Base-by-base conservation (phyloP, 2,888 invertebrate genomes). In the Drosophila ezoana region DNA sequence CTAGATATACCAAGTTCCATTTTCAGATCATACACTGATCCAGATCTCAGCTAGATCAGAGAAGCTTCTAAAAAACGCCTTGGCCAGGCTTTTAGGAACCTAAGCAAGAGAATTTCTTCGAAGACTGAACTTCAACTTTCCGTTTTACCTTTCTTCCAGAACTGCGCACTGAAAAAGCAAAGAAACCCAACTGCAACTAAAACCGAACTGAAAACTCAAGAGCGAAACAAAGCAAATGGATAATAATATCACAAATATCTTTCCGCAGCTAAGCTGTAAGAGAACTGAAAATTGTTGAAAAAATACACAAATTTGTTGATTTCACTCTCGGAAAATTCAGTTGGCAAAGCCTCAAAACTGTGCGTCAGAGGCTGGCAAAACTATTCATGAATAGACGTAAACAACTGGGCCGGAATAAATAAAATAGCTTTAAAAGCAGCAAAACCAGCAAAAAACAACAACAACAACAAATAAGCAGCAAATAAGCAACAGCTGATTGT, bases 331-430 rank as follows among this genome's bases (percentile, higher is more conserved):
- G 10, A 11, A 59, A 47, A 49, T 59, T 43, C 28, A 28, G 8
- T 79, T 79, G 79, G 79, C 79, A 80, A 40, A 3, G 41, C 38
- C 48, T 72, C 79, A 79, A 76, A 76, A 61, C 13, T 49, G 20
- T 74, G 76, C 76, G 79, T 79, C 79, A 76, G 52, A 49, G n/a
- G 8, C 14, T 20, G 35, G 56, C 49, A 40, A 49, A 76, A 65
- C 74, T 70, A 66, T 76, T 75, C 67, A 72, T 57, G 76, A 68
- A 68, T 38, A 49, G 53, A 41, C 44, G 57, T 53, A 66, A 69
- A 49, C 72, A 74, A 63, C 48, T 51, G 58, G 16, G 35, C 38
- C 13, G 61, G 35, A 61, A 58, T 41, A 62, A 69, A 47, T 28
- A 57, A 57, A 63, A 63, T 33, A 53, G 6, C 20, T 18, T 13